Base-by-base conservation (phyloP, 92 coral and sea anemone species). In the Actinernus sp. region DNA sequence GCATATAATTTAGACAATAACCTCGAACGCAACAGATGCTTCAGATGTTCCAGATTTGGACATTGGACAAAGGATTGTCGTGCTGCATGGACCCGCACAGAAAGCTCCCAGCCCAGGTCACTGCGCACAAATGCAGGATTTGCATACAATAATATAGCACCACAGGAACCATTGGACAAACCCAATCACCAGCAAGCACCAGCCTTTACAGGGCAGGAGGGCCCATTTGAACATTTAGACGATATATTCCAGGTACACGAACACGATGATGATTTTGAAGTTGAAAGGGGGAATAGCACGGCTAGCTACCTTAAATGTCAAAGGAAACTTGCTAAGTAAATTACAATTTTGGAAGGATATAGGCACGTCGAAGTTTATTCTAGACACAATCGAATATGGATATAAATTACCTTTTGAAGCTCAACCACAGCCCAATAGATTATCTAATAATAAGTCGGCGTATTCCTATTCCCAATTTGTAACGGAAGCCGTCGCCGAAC, bases 1-100 rank as follows among this genome's bases (percentile, higher is more conserved):
- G n/a, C n/a, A n/a, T n/a, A n/a, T n/a, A n/a, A n/a, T n/a, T n/a
- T n/a, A n/a, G n/a, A n/a, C n/a, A n/a, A n/a, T n/a, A n/a, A n/a
- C n/a, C n/a, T n/a, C 47, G 19, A 23, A 14, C 30, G 71, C 7
- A 32, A 30, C 39, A 53, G 34, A 21, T 57, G 78, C 48, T 58
- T 28, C 51, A 47, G 78, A 8, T 58, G 78, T 33, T 33, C 49
- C 22, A 22, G 48, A 1, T 26, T 26, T 17, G 78, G 78, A 2
- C 78, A 71, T 48, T 58, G 78, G 78, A 67, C 78, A 11, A 71
- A 71, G 36, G 55, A 48, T n/a, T 68, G 76, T 40, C 52, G 76
- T 53, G 14, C 32, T 22, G 58, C 47, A 33, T 33, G 28, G 65
- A 17, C 23, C 24, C 63, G 18, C 31, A 22, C n/a, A n/a, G n/a